Evolutionary conservation across 2,797 vertebrate genomes (phyloP).

Genomic region (Pseudochirops cupreus): DNA sequence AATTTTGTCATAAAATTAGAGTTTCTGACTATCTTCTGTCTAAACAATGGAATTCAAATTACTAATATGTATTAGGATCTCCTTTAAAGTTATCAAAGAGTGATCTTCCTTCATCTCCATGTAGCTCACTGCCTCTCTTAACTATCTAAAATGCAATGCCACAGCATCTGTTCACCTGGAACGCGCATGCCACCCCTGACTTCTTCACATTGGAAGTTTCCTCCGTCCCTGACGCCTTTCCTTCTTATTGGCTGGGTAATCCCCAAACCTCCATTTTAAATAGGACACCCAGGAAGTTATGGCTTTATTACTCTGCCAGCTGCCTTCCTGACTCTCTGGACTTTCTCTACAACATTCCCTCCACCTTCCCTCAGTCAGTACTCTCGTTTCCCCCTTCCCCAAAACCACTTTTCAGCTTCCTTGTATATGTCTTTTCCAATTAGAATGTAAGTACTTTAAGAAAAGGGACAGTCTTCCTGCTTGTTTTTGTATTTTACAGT

Average conservation of each 20-base stretch:
- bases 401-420: not conserved
- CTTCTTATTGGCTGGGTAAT: not conserved
- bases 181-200: not conserved
- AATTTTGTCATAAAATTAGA: not conserved
- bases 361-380: not conserved
- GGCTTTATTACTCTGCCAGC: not conserved
- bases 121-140: not conserved
- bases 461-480: not conserved
- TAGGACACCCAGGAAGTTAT: not conserved
- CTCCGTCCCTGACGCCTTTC: not conserved
- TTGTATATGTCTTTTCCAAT: not conserved
- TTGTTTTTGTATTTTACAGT: not conserved
- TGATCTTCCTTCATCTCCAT: not conserved
- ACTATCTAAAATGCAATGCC: not conserved
- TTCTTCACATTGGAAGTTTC: not conserved
- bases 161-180: not conserved
- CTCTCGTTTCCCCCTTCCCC: not conserved
- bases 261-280: not conserved
- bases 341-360: not conserved
- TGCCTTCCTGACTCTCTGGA: not conserved
- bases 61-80: not conserved
- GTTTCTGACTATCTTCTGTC: not conserved
- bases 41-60: not conserved
- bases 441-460: not conserved
- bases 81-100: not conserved